Evolutionary conservation across 2,113 vertebrate species (phyloP).

Genomic region (Oreochromis spilurus): DNA sequence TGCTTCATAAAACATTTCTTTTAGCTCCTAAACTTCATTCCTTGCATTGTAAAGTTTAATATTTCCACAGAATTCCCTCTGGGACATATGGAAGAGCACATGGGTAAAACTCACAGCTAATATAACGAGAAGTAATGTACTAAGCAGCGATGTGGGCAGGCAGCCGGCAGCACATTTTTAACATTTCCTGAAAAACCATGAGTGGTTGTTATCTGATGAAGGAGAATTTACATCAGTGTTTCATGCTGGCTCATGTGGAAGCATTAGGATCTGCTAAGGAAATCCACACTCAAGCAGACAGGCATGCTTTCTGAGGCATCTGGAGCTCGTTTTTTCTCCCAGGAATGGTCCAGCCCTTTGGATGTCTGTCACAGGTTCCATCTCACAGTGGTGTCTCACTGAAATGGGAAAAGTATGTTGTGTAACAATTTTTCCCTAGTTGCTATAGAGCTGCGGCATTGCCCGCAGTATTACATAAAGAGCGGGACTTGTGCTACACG

Average conservation of each 20-base stretch:
- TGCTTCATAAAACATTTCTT: neutral
- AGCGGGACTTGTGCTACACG: neutral
- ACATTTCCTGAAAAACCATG: conserved; percentile 58
- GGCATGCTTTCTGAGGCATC: conserved; percentile 28
- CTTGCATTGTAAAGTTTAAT: conserved; percentile 26
- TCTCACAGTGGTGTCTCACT: neutral
- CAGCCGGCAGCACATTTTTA: conserved; percentile 53
- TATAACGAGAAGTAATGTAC: conserved; percentile 44
- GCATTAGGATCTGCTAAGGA: conserved; percentile 44
- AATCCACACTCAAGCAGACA: conserved; percentile 51
- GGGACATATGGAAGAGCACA: conserved; percentile 23
- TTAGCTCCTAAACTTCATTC: neutral
- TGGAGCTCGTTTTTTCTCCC: conserved; percentile 23
- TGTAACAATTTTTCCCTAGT: neutral
- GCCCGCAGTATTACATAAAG: neutral
- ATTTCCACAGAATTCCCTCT: neutral
- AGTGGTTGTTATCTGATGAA: conserved; percentile 54
- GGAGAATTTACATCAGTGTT: conserved; percentile 43
- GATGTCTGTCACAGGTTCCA: conserved; percentile 24
- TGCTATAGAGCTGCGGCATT: neutral
- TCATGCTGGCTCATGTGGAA: conserved; percentile 47
- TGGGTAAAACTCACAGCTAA: conserved; percentile 20
- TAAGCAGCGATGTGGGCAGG: conserved; percentile 35
- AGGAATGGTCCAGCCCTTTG: conserved; percentile 5
- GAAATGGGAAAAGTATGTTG: neutral